Base-by-base conservation (phyloP, 2,113 vertebrate species). In the Callipepla squamata region DNA sequence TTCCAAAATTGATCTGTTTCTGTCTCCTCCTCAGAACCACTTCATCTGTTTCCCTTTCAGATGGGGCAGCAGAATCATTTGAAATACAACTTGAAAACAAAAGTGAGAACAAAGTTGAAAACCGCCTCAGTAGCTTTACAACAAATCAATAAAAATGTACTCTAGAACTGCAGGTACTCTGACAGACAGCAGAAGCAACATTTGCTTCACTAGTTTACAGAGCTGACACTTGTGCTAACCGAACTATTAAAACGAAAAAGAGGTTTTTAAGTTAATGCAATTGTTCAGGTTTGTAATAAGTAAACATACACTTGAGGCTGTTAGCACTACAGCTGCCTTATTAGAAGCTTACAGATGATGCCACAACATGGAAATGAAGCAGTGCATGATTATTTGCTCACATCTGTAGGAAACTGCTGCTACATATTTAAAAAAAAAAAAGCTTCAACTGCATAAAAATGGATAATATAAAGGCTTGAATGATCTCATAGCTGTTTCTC, bases 1-100 rank as follows among this genome's bases (percentile, higher is more conserved):
- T 99, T 12, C 99, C 99, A n/a, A 99, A 99, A 96, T 98, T 99
- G 62, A 99, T 99, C 96, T 99, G 99, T 77, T 99, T 99, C 91
- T 99, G 99, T 79, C 99, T 97, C 44, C 99, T 98, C 89, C 99
- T 97, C 67, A 99, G 96, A 62, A 99, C 98, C 6, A 97, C 95
- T 78, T 99, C 98, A 50, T 99, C 99, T 0, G 98, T 99, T 96
- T 99, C 99, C 53, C 99, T 94, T 89, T 99, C 98, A 70, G 94
- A 59, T 7, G 94, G 25, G 23, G 89, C 93, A 21, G 83, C 4
- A 25, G 97, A 98, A 32, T 98, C 97, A 79, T 96, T 98, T 55
- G 98, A 98, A 95, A 98, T 97, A 81, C 98, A 99, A 96, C 97
- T 99, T 85, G 23, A 93, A 87, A 65, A 61, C 21, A 44, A 89